Conservation (phyloP, 2,888 invertebrate species). For the Crematogaster levior region DNA sequence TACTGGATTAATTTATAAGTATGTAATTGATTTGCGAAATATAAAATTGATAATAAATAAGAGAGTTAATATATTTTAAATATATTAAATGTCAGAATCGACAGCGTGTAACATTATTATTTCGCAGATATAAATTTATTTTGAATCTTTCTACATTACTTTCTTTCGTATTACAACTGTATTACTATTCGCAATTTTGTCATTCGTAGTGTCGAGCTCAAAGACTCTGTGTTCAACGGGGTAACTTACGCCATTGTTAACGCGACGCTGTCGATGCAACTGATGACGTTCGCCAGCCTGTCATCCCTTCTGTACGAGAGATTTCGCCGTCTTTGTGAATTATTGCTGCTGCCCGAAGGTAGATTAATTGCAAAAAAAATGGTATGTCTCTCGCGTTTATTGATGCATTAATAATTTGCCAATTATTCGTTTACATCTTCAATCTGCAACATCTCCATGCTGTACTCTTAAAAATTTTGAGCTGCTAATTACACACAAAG, state of each 20-base stretch:
- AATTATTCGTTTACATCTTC: background rate
- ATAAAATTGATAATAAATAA: background rate
- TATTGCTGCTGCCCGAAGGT: constrained; percentile 61
- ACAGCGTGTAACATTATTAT: background rate
- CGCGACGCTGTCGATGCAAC: constrained; percentile 68
- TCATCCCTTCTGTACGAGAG: constrained; percentile 60
- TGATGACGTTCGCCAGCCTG: constrained; percentile 70
- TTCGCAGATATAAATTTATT: background rate
- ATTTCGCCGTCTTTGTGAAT: constrained; percentile 59
- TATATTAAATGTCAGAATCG: background rate
- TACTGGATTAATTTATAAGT: background rate
- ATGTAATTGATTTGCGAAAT: background rate
- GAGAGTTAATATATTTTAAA: background rate
- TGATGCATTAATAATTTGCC: background rate
- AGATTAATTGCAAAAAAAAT: constrained; percentile 33
- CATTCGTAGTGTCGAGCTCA: constrained; percentile 64
- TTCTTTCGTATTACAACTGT: background rate
- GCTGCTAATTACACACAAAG: background rate
- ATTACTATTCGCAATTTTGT: background rate
- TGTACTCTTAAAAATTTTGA: background rate
- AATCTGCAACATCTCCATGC: background rate
- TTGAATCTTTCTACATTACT: background rate
- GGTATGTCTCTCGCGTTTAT: background rate
- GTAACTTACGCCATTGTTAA: constrained; percentile 68
- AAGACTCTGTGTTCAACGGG: constrained; percentile 62